These are phyloP conservation scores for Ceratitis capitata DNA, from an alignment of 1,140 invertebrate genomes.

Conservation along the genomic window DNA sequence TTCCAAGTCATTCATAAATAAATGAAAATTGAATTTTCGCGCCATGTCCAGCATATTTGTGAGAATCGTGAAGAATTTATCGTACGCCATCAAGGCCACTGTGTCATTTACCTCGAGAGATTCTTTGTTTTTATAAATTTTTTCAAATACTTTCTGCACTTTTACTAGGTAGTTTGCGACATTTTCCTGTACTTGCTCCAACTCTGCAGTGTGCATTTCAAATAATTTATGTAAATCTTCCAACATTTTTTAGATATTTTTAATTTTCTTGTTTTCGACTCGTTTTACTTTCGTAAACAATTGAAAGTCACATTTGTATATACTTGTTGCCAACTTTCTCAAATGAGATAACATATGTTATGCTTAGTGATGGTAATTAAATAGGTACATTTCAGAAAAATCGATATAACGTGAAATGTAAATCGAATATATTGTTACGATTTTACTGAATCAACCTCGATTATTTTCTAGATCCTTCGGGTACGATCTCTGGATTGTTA, in stretches of 20 bases:
- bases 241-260: not conserved
- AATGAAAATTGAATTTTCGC: slow-evolving; percentile 40
- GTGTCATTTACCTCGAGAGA: not conserved
- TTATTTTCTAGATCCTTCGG: no score
- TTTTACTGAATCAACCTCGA: no score
- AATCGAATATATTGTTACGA: no score
- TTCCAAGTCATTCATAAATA: not conserved
- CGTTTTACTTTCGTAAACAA: not conserved
- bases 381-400: no score
- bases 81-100: not conserved
- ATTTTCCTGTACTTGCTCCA: slow-evolving; percentile 11
- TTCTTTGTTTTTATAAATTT: not conserved
- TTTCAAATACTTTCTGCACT: not conserved
- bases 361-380: not conserved
- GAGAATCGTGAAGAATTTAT: slow-evolving; percentile 16
- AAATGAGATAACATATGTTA: not conserved
- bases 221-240: slow-evolving; percentile 3
- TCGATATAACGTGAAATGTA: no score
- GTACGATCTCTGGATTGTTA: no score
- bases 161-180: not conserved
- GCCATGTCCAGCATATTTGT: slow-evolving; percentile 1
- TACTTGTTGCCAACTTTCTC: not conserved
- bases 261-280: no score
- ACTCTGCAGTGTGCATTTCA: slow-evolving; percentile 11
- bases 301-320: not conserved